phyloP scores from a whole-genome alignment of 2,888 invertebrate genomes.

The Drosophila leonis region DNA sequence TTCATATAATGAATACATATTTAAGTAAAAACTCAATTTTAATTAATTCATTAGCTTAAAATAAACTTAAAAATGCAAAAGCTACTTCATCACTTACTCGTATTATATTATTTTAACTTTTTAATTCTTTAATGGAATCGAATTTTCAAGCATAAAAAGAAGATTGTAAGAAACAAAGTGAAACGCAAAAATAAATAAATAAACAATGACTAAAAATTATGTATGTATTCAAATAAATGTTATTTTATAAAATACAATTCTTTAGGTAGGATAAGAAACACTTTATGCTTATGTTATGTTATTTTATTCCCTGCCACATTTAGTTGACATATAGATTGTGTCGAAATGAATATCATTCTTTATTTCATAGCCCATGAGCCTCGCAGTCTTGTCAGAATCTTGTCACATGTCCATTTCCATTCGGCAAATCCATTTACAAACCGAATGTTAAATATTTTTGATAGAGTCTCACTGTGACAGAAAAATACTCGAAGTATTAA shows the following conservation, averaged over 20 bases:
- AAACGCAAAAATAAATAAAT: too few relatives aligned
- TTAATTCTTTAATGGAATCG: too few relatives aligned
- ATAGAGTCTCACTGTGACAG: slow-evolving; percentile 33
- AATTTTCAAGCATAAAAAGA: too few relatives aligned
- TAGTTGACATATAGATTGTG: background rate
- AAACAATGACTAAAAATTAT: too few relatives aligned
- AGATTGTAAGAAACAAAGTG: too few relatives aligned
- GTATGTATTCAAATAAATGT: too few relatives aligned
- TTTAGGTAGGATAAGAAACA: background rate
- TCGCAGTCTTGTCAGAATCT: slow-evolving; percentile 23
- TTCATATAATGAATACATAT: background rate
- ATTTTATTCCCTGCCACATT: background rate
- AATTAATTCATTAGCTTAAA: background rate
- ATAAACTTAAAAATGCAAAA: background rate
- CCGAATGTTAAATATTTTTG: slow-evolving; percentile 35
- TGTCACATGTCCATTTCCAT: slow-evolving; percentile 49
- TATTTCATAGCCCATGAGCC: background rate
- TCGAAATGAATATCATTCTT: background rate
- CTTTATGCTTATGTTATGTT: background rate
- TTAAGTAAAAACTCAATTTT: background rate
- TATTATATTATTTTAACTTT: too few relatives aligned
- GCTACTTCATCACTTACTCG: background rate
- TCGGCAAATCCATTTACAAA: slow-evolving; percentile 45
- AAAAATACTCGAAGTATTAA: slow-evolving; percentile 49
- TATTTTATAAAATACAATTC: too few relatives aligned